Percentiles rank a stretch among this genome's conserved stretches.
Conservation (phyloP, 2,113 vertebrate species). For the Chascanopsetta lugubris region DNA sequence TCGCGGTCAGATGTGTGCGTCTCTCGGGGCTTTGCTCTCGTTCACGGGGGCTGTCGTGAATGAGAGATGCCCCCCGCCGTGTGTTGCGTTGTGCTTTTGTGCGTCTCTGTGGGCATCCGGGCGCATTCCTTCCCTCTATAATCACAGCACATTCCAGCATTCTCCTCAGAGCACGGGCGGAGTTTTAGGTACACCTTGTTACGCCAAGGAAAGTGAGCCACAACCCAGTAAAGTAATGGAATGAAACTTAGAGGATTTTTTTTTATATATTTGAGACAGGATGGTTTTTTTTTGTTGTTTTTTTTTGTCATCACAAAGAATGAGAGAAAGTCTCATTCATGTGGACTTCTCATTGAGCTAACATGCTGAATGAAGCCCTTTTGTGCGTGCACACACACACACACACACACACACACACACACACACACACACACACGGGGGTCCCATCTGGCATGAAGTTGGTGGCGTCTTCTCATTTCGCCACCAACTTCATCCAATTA, state of each 20-base stretch:
- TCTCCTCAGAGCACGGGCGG: slow-evolving; percentile 10
- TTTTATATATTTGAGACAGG: too few species aligned
- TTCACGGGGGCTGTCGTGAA: slow-evolving; percentile 41
- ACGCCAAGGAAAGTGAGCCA: slow-evolving; percentile 5
- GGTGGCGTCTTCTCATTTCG: slow-evolving; percentile 23
- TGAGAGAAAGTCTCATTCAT: slow-evolving; percentile 10
- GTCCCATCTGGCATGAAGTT: slow-evolving; percentile 25
- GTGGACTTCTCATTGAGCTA: slow-evolving; percentile 9
- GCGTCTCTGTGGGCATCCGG: slow-evolving; percentile 49
- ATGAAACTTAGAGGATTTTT: background rate
- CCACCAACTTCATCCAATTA: slow-evolving; percentile 45
- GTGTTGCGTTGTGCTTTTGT: slow-evolving; percentile 49
- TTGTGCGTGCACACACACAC: background rate
- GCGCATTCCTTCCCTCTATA: slow-evolving; percentile 37
- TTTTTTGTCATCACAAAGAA: background rate
- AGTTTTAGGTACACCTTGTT: slow-evolving; percentile 8
- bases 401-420: too few species aligned
- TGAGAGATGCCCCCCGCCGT: slow-evolving; percentile 43
- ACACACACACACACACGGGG: background rate
- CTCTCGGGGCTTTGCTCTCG: slow-evolving; percentile 33
- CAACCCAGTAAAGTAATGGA: background rate
- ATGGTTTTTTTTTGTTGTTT: too few species aligned
- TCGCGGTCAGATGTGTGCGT: slow-evolving; percentile 28
- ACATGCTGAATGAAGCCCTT: background rate
- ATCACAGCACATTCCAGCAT: slow-evolving; percentile 53